Percentiles rank a stretch among this genome's conserved stretches.
Conservation (phyloP, 2,888 invertebrate genomes). For the Hydroisotoma schaefferi region DNA sequence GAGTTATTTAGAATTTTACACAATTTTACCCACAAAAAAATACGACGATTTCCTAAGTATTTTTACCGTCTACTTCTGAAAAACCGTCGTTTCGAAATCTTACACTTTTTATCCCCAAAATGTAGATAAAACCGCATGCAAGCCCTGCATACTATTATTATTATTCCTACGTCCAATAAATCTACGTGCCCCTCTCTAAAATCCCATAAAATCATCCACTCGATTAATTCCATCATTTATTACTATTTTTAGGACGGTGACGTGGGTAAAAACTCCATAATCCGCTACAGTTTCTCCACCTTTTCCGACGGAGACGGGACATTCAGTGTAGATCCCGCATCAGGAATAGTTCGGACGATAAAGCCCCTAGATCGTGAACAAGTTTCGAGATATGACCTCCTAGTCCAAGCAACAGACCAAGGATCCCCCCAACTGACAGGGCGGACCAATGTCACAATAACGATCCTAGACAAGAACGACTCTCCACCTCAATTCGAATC, state of each 20-base stretch:
- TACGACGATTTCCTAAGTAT: no score
- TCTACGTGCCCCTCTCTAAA: no score
- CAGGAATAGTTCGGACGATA: slow-evolving; percentile 72
- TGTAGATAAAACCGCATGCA: no score
- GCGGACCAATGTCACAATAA: slow-evolving; percentile 46
- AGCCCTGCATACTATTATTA: no score
- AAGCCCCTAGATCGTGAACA: slow-evolving; percentile 88
- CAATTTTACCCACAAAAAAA: no score
- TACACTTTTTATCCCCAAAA: no score
- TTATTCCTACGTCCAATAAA: no score
- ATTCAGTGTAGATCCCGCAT: slow-evolving; percentile 86
- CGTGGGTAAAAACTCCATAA: slow-evolving; percentile 45
- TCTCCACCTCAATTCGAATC: slow-evolving; percentile 85
- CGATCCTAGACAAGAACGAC: slow-evolving; percentile 60
- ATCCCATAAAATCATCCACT: no score
- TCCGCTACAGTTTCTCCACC: slow-evolving; percentile 47
- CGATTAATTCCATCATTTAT: no score
- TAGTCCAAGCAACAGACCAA: slow-evolving; percentile 83
- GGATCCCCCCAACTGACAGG: slow-evolving; percentile 72
- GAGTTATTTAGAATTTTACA: slow-evolving; percentile 16
- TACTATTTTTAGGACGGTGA: slow-evolving; percentile 40
- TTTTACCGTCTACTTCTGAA: no score
- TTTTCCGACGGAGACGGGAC: slow-evolving; percentile 71
- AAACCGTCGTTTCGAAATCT: no score
- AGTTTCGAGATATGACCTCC: slow-evolving; percentile 75